Evolutionary conservation across 2,888 invertebrate genomes (phyloP).

Genomic region (Nebria salina): DNA sequence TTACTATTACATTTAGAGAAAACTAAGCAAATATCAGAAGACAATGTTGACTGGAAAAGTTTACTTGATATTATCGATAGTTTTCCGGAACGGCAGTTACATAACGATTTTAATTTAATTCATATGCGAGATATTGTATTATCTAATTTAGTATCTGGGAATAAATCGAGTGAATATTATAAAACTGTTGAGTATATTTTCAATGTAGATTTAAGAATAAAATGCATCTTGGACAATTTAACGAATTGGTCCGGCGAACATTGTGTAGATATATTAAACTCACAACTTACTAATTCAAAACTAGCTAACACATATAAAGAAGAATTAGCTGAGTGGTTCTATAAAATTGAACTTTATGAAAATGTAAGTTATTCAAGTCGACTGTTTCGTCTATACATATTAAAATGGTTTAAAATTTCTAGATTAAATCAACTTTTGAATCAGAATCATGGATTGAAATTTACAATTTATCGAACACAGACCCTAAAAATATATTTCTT

Average conservation of each 20-base stretch:
- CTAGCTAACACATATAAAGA: conserved; percentile 56
- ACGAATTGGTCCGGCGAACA: conserved; percentile 68
- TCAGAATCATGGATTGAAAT: conserved; percentile 70
- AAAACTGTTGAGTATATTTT: conserved; percentile 67
- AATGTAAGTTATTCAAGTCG: conserved; percentile 61
- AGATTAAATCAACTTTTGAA: conserved; percentile 69
- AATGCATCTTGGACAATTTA: conserved; percentile 67
- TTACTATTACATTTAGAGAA: conserved; percentile 64
- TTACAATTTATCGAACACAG: conserved; percentile 67
- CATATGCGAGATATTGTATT: conserved; percentile 70
- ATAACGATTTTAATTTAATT: conserved; percentile 65
- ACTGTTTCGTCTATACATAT: not conserved
- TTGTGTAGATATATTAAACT: conserved; percentile 65
- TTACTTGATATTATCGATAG: conserved; percentile 66
- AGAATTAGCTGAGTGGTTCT: conserved; percentile 67
- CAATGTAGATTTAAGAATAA: conserved; percentile 64
- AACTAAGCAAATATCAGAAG: conserved; percentile 48
- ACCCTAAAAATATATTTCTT: conserved; percentile 60
- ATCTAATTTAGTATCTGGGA: conserved; percentile 68
- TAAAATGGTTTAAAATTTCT: conserved; percentile 49
- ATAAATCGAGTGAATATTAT: conserved; percentile 63
- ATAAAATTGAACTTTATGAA: conserved; percentile 73
- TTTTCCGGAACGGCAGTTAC: conserved; percentile 68
- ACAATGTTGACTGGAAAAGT: conserved; percentile 58
- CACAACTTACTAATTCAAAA: conserved; percentile 63